A percentile compares a stretch with the other conserved stretches of the same genome.
These are phyloP conservation scores for Chalcis sispes DNA, from an alignment of 2,888 invertebrate genomes.

Conservation along the genomic window DNA sequence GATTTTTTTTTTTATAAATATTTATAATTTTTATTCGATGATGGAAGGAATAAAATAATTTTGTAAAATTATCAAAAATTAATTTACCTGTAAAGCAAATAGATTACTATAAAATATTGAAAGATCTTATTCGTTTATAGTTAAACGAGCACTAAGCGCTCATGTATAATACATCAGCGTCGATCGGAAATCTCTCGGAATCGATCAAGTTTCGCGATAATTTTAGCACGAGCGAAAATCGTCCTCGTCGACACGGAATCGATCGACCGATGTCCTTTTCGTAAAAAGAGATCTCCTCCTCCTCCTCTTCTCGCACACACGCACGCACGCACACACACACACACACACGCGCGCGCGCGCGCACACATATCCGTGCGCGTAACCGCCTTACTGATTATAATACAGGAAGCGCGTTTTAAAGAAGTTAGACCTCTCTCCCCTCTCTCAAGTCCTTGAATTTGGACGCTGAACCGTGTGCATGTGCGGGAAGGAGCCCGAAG, in stretches of 20 bases:
- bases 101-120: too few species aligned
- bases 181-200: not conserved
- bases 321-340: not conserved
- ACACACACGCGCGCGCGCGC: not conserved
- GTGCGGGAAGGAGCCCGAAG: conserved; percentile 33
- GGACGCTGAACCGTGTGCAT: conserved; percentile 50
- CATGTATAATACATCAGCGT: too few species aligned
- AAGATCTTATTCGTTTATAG: too few species aligned
- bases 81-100: too few species aligned
- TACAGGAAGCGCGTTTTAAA: conserved; percentile 51
- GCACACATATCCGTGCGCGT: not conserved
- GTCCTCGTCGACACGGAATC: conserved; percentile 27
- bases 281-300: not conserved
- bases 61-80: too few species aligned
- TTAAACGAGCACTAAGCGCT: too few species aligned
- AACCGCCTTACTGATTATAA: conserved; percentile 33
- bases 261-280: conserved; percentile 46
- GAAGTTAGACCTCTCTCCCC: conserved; percentile 10
- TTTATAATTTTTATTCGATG: too few species aligned
- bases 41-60: too few species aligned
- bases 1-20: too few species aligned
- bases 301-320: too few species aligned
- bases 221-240: not conserved
- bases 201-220: conserved; percentile 39
- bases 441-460: conserved; percentile 53